phyloP scores from a whole-genome alignment of 2,113 vertebrate species.

The Muscicapa adusta region DNA sequence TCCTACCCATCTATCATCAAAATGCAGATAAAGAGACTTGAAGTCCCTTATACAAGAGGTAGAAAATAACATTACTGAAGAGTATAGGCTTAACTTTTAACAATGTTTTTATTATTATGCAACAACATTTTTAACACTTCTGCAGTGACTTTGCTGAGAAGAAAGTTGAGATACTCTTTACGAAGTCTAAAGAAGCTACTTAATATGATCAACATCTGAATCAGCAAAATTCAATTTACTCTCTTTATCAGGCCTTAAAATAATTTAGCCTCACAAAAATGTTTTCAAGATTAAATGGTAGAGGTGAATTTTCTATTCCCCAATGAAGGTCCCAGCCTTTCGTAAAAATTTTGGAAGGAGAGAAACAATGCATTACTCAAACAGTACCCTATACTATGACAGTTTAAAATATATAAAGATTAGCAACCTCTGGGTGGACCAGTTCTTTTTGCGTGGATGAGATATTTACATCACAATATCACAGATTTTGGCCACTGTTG shows the following conservation, averaged over 20 bases:
- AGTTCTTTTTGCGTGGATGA: neutral
- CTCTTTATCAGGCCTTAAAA: neutral
- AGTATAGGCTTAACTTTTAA: neutral
- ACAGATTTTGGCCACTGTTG: neutral
- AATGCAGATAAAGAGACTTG: neutral
- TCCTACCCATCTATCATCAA: conserved; percentile 30
- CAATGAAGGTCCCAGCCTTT: neutral
- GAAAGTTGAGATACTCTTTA: neutral
- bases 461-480: neutral
- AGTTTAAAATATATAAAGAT: neutral
- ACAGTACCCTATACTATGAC: neutral
- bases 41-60: neutral
- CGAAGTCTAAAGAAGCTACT: neutral
- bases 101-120: neutral
- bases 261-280: neutral
- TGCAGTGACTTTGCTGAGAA: neutral
- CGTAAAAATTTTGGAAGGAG: neutral
- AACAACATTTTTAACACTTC: neutral
- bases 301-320: neutral
- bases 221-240: neutral
- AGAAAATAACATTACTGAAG: neutral
- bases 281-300: neutral
- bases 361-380: neutral
- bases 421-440: neutral
- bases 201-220: neutral